Evolutionary conservation across 1,140 invertebrate species (phyloP).

Genomic region (Drosophila baimaii): DNA sequence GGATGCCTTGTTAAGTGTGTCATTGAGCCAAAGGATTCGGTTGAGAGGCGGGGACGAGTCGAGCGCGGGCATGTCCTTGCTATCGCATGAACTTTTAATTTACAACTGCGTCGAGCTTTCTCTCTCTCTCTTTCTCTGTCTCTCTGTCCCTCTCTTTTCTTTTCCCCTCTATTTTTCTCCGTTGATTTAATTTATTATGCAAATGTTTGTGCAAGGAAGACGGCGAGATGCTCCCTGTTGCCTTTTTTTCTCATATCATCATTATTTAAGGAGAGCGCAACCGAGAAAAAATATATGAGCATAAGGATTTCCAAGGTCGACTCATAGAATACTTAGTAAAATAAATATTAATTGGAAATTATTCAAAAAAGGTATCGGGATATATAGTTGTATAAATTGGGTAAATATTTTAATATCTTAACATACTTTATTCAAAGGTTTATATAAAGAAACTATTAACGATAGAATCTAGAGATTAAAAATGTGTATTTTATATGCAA

Average conservation of each 20-base stretch:
- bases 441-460: too few relatives aligned
- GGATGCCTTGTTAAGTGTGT: slow-evolving; percentile 32
- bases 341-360: neutral
- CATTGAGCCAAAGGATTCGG: slow-evolving; percentile 41
- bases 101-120: slow-evolving; percentile 60
- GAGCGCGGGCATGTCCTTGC: slow-evolving; percentile 54
- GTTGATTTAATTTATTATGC: slow-evolving; percentile 78
- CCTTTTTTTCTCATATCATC: slow-evolving; percentile 41
- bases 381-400: neutral
- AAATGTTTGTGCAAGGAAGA: slow-evolving; percentile 44
- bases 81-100: slow-evolving; percentile 71
- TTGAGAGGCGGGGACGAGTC: slow-evolving; percentile 11
- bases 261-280: slow-evolving; percentile 55
- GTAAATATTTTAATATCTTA: neutral
- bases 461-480: too few relatives aligned
- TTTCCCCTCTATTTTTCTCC: slow-evolving; percentile 25
- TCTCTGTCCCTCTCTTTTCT: neutral
- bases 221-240: slow-evolving; percentile 20
- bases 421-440: too few relatives aligned
- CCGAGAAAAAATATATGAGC: slow-evolving; percentile 1
- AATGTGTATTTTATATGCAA: neutral
- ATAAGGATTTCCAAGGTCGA: neutral
- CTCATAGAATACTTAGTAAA: neutral
- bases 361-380: neutral
- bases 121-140: neutral